A percentile compares a stretch with the other conserved stretches of the same genome.
These are phyloP conservation scores for Arrhopalites spinosus DNA, from an alignment of 2,888 invertebrate genomes.

Conservation along the genomic window DNA sequence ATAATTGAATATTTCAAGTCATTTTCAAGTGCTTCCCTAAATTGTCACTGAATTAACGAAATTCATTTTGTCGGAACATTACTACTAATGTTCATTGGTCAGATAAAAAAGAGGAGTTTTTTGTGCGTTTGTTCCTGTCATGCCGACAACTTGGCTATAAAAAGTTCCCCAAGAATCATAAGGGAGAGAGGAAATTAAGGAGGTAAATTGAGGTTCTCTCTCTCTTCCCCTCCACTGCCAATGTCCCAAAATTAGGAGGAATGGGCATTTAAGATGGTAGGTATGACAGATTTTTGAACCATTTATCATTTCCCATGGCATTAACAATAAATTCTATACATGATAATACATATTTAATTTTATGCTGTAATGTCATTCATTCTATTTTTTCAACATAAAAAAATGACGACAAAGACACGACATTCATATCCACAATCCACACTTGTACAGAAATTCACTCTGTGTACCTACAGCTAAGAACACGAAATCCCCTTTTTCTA, in stretches of 20 bases:
- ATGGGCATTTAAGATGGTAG: neutral
- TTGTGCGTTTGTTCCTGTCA: too few species aligned
- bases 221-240: neutral
- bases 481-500: too few species aligned
- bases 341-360: neutral
- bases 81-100: neutral
- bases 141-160: too few species aligned
- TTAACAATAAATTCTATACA: neutral
- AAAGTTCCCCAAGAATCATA: too few species aligned
- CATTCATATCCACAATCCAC: neutral
- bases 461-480: too few species aligned
- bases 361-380: neutral
- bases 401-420: neutral
- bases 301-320: neutral
- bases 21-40: neutral
- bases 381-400: too few species aligned
- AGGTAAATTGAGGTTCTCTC: too few species aligned
- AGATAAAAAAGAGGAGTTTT: too few species aligned
- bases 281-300: conserved; percentile 1
- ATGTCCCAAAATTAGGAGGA: neutral
- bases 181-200: too few species aligned
- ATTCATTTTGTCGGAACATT: neutral
- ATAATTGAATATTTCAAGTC: conserved; percentile 22
- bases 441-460: too few species aligned
- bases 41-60: neutral